Base-by-base conservation (phyloP, 2,888 invertebrate species). In the Meloe dianella region DNA sequence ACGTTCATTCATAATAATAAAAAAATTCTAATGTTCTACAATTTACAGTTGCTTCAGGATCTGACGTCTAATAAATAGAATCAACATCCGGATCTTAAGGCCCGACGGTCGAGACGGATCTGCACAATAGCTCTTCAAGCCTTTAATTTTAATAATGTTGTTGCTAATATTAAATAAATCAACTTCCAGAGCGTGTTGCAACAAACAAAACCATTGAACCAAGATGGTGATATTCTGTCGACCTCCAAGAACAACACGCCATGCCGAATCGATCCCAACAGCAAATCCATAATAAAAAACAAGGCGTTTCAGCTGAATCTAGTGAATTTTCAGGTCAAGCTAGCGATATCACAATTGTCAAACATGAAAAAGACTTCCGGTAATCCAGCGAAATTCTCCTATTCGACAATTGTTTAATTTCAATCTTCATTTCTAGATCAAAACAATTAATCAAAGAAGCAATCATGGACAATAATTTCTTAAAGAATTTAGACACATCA, bases 241-340 rank as follows among this genome's bases (percentile, higher is more conserved):
- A 85, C 70, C 83, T 88, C 54, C 87, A 87, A 76, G 86, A 87
- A 73, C 83, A 85, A 70, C 84, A 85, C 70, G 82, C 84, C 9
- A 85, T 85, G 85, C 84, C 84, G 1, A 85, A 85, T 8, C 81
- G 79, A 71, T 73, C 71, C 56, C 27, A 75, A 74, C 54, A 76
- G 57, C 51, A 75, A 69, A 60, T 76, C 75, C 57, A 66, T 74
- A 22, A 75, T 74, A 60, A 90, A 92, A 91, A 91, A 77, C 91
- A 91, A 79, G 92, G 92, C 27, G 92, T 92, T 32, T 91, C 91
- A 0, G 92, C 91, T n/a, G 92, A 92, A 84, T 91, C 91, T 73
- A 89, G 89, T 63, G 87, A 88, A 72, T 82, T 81, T 17, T 83
- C 84, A 8, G 85, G 85, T 22, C 85, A 85, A 68, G 85, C 86